Base-by-base conservation (phyloP, 2,113 vertebrate genomes). In the Sitta europaea region DNA sequence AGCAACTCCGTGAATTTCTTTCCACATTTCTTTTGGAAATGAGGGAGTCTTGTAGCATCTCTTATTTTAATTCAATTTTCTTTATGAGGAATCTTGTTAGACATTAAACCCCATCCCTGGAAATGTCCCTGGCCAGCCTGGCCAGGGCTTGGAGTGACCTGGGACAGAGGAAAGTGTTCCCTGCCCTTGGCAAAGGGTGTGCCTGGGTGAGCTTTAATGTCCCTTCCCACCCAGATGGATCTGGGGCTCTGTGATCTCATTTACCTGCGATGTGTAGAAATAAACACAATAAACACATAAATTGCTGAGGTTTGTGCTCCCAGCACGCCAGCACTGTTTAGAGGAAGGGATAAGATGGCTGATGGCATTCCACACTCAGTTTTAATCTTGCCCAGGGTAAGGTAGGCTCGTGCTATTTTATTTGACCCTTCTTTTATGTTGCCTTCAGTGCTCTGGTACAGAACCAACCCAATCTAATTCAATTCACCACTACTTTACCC, bases 361-460 rank as follows among this genome's bases (percentile, higher is more conserved):
- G 14, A 4, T 51, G 54, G 58, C 47, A n/a, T 91, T 76, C 65
- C 11, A 80, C 43, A 25, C 35, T 40, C 66, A 27, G 40, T 89
- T 73, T 95, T 87, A 79, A 68, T 78, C 86, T 61, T 75, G 40
- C 38, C 28, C 21, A 27, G 85, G 53, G 57, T 58, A 90, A 92
- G 54, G 63, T 72, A 87, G 73, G 19, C 51, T 71, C 53, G 8
- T 72, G 55, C 55, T 90, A 20, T 91, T 88, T 75, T 82, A 78
- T 93, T 74, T 94, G 90, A 94, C 90, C 85, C 78, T 90, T 58
- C 84, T 96, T 94, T 96, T 51, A 93, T 94, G 81, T 84, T 88
- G 47, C 54, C 86, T 96, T 92, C 79, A 42, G 5, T 86, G 61
- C 72, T 61, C 29, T 66, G 75, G 76, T 94, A 28, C 38, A 86